Evolutionary conservation across 2,888 invertebrate species (phyloP).

Genomic region (Plebejus melissa): DNA sequence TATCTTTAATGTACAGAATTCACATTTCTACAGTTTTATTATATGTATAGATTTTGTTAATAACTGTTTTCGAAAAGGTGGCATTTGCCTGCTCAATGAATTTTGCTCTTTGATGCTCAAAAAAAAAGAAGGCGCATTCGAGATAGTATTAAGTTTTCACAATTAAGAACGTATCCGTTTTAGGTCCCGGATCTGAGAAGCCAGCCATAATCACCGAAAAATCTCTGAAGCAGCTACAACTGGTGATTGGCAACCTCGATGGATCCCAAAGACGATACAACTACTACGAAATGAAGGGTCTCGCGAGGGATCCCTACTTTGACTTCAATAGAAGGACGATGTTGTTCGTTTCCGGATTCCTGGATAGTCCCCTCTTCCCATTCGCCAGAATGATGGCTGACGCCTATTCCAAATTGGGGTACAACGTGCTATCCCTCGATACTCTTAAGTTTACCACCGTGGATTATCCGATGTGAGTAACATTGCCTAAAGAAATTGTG

Average conservation of each 20-base stretch:
- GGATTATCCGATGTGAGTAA: conserved; percentile 53
- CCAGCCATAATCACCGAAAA: neutral
- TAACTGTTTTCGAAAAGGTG: no score
- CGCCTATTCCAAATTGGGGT: conserved; percentile 49
- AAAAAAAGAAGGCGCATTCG: no score
- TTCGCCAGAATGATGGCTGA: conserved; percentile 41
- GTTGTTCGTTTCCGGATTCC: conserved; percentile 54
- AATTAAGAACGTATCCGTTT: neutral
- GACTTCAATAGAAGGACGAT: conserved; percentile 49
- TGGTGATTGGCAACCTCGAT: neutral
- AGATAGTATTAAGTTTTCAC: no score
- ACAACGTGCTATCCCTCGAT: conserved; percentile 38
- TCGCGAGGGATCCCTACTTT: conserved; percentile 47
- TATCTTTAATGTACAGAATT: no score
- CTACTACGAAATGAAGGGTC: conserved; percentile 50
- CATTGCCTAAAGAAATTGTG: neutral
- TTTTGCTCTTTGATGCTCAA: no score
- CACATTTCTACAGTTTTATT: no score
- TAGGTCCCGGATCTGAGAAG: conserved; percentile 20
- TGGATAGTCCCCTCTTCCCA: conserved; percentile 50
- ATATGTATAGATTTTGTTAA: no score
- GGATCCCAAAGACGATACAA: conserved; percentile 42
- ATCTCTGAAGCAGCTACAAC: neutral
- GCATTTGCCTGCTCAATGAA: no score
- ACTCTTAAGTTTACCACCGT: conserved; percentile 43